Evolutionary conservation across 2,113 vertebrate species (phyloP).

Genomic region (Bubo bubo): DNA sequence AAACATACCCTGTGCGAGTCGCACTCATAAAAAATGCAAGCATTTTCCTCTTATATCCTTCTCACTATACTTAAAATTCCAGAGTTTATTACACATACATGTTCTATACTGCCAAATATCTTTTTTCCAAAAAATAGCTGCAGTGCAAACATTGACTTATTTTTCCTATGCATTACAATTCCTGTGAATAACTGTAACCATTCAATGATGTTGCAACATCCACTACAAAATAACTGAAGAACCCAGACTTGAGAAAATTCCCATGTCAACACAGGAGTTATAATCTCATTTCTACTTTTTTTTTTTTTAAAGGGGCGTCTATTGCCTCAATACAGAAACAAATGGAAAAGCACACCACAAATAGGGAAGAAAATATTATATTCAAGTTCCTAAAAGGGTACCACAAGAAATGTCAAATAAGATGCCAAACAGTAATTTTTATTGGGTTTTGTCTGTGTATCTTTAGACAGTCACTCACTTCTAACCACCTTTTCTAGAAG

Average conservation of each 20-base stretch:
- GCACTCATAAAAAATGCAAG: not conserved
- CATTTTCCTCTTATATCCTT: not conserved
- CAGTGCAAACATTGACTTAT: not conserved
- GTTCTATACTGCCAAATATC: not conserved
- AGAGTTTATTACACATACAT: not conserved
- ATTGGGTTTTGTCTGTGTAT: not conserved
- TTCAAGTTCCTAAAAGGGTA: not conserved
- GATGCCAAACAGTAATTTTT: not conserved
- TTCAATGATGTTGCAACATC: not conserved
- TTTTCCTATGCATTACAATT: not conserved
- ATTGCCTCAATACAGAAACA: not conserved
- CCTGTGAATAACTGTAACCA: not conserved
- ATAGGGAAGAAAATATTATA: not conserved
- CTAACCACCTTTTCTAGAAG: not conserved
- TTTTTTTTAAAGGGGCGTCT: not conserved
- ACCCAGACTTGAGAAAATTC: not conserved
- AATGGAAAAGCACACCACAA: not conserved
- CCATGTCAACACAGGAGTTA: not conserved
- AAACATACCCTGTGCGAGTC: not conserved
- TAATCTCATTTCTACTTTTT: not conserved
- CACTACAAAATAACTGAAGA: not conserved
- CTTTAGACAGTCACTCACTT: not conserved
- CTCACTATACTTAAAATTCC: not conserved
- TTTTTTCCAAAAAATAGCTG: not conserved
- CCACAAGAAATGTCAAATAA: not conserved